phyloP scores from a whole-genome alignment of 2,888 invertebrate species.

The Cotesia congregata region DNA sequence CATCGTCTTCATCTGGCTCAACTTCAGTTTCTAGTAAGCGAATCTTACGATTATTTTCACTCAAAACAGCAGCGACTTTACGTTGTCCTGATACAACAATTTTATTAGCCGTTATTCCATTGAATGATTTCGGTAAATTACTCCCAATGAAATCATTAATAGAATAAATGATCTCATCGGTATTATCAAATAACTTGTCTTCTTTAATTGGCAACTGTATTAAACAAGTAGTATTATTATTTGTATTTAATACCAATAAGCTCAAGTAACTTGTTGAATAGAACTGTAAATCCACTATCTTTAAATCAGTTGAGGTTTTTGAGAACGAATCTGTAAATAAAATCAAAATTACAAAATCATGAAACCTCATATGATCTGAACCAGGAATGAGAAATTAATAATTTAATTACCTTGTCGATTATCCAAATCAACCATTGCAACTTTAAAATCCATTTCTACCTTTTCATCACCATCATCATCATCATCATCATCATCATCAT shows the following conservation, averaged over 20 bases:
- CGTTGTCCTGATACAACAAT: conserved; percentile 89
- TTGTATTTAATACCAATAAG: conserved; percentile 71
- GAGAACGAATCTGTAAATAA: conserved; percentile 52
- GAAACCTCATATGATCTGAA: not conserved
- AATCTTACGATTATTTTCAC: conserved; percentile 84
- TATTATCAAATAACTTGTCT: conserved; percentile 44
- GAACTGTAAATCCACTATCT: conserved; percentile 81
- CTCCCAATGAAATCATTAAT: conserved; percentile 59
- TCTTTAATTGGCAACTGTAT: conserved; percentile 61
- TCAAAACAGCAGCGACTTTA: conserved; percentile 88
- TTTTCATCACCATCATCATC: conserved; percentile 42
- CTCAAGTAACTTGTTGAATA: conserved; percentile 82
- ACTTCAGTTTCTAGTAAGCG: conserved; percentile 93
- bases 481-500: too few species aligned
- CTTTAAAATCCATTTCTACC: conserved; percentile 52
- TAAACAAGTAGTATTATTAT: conserved; percentile 59
- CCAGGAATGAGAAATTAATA: conserved; percentile 3
- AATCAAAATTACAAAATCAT: conserved; percentile 20
- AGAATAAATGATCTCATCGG: conserved; percentile 51
- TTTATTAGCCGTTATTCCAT: conserved; percentile 69
- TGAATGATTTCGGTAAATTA: conserved; percentile 61
- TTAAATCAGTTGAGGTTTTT: conserved; percentile 54
- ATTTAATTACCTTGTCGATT: conserved; percentile 58
- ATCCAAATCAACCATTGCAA: conserved; percentile 55
- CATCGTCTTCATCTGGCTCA: conserved; percentile 92